Evolutionary conservation across 2,113 vertebrate genomes (phyloP).

Genomic region (Meles meles): DNA sequence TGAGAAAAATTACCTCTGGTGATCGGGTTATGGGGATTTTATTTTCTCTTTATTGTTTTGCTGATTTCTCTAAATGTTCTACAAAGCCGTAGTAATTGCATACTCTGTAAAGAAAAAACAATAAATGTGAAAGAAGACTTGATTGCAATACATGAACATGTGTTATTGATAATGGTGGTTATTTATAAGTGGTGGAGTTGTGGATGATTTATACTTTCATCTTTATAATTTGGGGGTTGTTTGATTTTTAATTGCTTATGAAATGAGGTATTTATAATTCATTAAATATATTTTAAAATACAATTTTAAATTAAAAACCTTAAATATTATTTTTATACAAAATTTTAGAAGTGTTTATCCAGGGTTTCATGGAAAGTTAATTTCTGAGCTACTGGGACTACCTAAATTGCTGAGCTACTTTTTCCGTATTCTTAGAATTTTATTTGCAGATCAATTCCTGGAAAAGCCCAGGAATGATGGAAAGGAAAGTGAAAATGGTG

Average conservation of each 20-base stretch:
- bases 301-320: background rate
- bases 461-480: background rate
- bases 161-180: background rate
- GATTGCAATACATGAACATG: background rate
- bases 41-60: constrained; percentile 4
- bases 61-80: constrained; percentile 8
- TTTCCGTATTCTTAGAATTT: background rate
- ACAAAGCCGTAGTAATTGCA: background rate
- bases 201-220: background rate
- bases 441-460: background rate
- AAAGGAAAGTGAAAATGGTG: background rate
- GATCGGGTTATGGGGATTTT: background rate
- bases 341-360: background rate
- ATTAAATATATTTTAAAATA: background rate
- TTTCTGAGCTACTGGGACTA: background rate
- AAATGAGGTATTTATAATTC: background rate
- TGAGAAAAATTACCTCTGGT: constrained; percentile 14
- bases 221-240: background rate
- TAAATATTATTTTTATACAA: background rate
- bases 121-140: background rate
- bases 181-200: background rate
- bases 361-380: background rate
- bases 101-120: background rate
- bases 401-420: background rate
- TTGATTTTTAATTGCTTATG: background rate